Base-by-base conservation (phyloP, 1,140 invertebrate genomes). In the Oreohelix idahoensis region DNA sequence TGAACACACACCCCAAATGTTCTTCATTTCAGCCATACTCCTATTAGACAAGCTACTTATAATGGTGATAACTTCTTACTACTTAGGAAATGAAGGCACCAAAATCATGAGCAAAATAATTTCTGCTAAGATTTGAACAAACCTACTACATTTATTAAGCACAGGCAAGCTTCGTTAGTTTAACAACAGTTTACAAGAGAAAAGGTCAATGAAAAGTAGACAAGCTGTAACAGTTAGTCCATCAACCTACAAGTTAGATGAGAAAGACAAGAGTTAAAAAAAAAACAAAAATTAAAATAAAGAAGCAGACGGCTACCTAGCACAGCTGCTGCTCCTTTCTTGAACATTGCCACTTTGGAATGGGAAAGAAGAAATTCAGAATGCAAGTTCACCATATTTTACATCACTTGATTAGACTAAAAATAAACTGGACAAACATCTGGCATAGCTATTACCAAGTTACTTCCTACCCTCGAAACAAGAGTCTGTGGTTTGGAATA, bases 271-370 rank as follows among this genome's bases (percentile, higher is more conserved):
- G 58, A 5, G 17, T 13, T 38, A 76, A 83, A 39, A 35, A 42
- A 69, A 69, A 75, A 32, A 77, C 10, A 10, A 23, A 49, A 11
- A 49, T 49, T 11, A 8, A 49, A 49, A 49, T 23, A 58, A 5
- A 45, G 15, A 15, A 58, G 53, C 53, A 58, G 32, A 81, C 35
- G 70, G 76, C 81, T 91, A 92, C 91, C 90, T 90, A 92, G 83
- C 15, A 99, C 97, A 94, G 98, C 97, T 93, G 98, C 96, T 93
- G 99, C 98, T 95, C 98, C 98, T 95, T 99, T 99, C 95, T 98
- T 97, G 96, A 99, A 99, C 94, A 98, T 97, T 92, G 97, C 97
- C 96, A 99, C 98, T 98, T 95, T 76, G 32, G 39, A 79, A 66
- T 42, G 42, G 51, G 39, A 81, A 77, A 51, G 38, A 51, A 51